phyloP scores from a whole-genome alignment of 37 sponge, comb jelly and placozoan species.

The Axinella damicornis region DNA sequence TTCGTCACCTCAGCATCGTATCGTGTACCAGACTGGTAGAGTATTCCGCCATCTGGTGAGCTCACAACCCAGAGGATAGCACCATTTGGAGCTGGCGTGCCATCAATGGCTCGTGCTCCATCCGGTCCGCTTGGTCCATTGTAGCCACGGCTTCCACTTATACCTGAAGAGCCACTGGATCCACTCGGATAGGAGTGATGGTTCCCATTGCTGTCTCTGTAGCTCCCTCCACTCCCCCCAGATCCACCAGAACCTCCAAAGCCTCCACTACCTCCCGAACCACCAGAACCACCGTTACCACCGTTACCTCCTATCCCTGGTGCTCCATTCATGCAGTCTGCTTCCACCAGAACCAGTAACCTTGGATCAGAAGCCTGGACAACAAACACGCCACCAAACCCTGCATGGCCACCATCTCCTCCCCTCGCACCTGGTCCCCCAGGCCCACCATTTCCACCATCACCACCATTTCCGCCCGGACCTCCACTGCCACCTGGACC shows the following conservation, averaged over 20 bases:
- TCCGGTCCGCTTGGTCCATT: conserved; percentile 44
- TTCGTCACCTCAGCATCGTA: conserved; percentile 67
- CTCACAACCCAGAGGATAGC: conserved; percentile 68
- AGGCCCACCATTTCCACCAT: conserved; percentile 78
- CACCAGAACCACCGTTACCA: conserved; percentile 70
- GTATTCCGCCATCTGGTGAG: conserved; percentile 47
- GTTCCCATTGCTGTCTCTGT: conserved; percentile 40
- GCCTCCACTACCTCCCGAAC: conserved; percentile 72
- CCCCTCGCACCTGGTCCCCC: conserved; percentile 74
- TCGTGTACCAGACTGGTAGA: conserved; percentile 62
- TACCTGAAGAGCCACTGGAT: conserved; percentile 27
- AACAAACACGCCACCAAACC: conserved; percentile 64
- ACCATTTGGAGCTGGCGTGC: conserved; percentile 55
- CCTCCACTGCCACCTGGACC: conserved; percentile 81
- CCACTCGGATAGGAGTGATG: conserved; percentile 33
- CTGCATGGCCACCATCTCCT: conserved; percentile 76
- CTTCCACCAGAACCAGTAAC: conserved; percentile 73
- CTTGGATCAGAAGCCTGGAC: conserved; percentile 58
- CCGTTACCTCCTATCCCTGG: conserved; percentile 52
- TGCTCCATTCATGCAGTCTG: conserved; percentile 63
- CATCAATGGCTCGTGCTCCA: conserved; percentile 52
- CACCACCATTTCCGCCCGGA: conserved; percentile 79
- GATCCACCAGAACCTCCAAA: conserved; percentile 61
- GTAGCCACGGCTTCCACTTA: conserved; percentile 32
- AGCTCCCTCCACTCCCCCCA: conserved; percentile 49